Base-by-base conservation (phyloP, 2,888 invertebrate species). In the Operophtera brumata region DNA sequence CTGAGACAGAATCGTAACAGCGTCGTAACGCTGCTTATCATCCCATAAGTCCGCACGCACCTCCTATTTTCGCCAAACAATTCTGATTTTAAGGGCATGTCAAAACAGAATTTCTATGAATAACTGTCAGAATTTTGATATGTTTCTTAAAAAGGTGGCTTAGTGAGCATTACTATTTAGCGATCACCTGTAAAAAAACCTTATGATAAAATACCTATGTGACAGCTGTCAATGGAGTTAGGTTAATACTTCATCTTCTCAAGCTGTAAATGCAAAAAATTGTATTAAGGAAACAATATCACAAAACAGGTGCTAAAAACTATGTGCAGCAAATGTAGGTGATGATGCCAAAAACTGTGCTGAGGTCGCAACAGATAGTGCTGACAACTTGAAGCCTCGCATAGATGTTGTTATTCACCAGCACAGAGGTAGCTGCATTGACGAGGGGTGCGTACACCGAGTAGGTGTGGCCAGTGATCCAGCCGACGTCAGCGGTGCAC, bases 401-500 rank as follows among this genome's bases (percentile, higher is more conserved):
- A n/a, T 39, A 39, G 57, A 14, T 11, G 26, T 13, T 41, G 10
- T 37, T 36, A 59, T 52, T 93, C 85, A 98, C 98, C 90, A 99
- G 93, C 47, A 99, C 95, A 37, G 97, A 96, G 7, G 98, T 98
- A 12, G 98, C 96, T 0, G 94, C 96, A 84, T 98, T 98, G 10
- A 96, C 95, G 57, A 99, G 86, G 2, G 99, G 99, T 9, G 98
- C 99, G 80, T 99, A 99, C 8, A 97, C 96, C 5, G 97, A 95
- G 71, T 97, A 97, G 0, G 96, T 95, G 77, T 97, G 97, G 6
- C 97, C 97, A 10, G 98, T 98, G 78, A 98, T 98, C 98, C 97
- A 98, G 58, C 97, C 98, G 65, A 98, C 94, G 78, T 98, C 98
- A 10, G 98, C 98, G 1, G 98, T 98, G 80, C 98, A 98, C 96